Conservation (phyloP, 2,888 invertebrate genomes). For the Athalia circularis region DNA sequence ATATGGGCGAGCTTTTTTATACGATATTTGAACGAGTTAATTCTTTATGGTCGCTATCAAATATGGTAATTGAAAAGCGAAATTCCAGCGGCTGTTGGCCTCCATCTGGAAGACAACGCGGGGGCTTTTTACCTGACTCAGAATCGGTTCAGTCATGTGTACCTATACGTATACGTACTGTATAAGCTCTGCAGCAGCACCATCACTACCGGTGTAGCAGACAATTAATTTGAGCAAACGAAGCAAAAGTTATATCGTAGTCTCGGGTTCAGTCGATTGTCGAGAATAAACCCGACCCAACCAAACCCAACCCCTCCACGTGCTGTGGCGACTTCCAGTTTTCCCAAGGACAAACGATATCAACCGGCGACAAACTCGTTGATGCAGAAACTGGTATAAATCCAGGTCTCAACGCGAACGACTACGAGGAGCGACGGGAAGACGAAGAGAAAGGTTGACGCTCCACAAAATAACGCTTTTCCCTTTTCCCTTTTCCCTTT, state of each 20-base stretch:
- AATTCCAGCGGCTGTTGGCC: too few species aligned
- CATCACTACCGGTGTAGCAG: neutral
- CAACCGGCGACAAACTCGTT: constrained; percentile 1
- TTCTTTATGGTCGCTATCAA: too few species aligned
- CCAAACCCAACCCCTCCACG: neutral
- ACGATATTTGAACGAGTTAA: too few species aligned
- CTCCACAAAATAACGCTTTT: neutral
- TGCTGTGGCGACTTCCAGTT: neutral
- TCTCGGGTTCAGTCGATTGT: neutral
- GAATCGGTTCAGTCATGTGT: too few species aligned
- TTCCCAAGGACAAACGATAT: constrained; percentile 13
- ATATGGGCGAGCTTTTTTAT: too few species aligned
- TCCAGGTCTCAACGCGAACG: neutral
- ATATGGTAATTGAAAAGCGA: too few species aligned
- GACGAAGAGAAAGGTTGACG: constrained; percentile 14
- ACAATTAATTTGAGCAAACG: constrained; percentile 31
- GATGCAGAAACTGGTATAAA: constrained; percentile 25
- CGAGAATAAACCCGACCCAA: neutral
- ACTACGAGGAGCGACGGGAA: neutral
- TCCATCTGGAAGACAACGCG: too few species aligned
- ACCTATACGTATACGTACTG: too few species aligned
- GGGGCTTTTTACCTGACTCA: too few species aligned
- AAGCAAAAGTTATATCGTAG: constrained; percentile 17
- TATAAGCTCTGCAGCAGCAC: neutral
- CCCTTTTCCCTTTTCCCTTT: neutral